Conservation (phyloP, 2,888 invertebrate genomes). For the Dioctria linearis region DNA sequence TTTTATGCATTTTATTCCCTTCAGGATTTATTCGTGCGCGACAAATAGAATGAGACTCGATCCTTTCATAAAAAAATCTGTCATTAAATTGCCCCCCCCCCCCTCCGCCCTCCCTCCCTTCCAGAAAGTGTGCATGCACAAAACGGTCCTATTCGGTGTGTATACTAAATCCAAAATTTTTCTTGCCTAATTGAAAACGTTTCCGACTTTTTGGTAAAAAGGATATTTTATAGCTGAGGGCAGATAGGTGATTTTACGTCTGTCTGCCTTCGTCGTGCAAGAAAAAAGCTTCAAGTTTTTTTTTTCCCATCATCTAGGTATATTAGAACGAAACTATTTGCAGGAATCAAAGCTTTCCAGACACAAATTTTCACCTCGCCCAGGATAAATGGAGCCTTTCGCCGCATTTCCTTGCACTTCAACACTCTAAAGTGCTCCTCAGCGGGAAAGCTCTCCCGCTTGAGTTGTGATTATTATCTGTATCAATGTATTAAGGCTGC, state of each 20-base stretch:
- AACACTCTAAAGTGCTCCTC: not conserved
- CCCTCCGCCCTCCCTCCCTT: too few species aligned
- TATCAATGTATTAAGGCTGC: slow-evolving; percentile 43
- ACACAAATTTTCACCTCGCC: slow-evolving; percentile 31
- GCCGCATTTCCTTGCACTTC: slow-evolving; percentile 45
- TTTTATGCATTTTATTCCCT: too few species aligned
- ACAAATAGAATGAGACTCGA: too few species aligned
- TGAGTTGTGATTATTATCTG: slow-evolving; percentile 16
- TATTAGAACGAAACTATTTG: not conserved
- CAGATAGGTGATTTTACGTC: slow-evolving; percentile 32
- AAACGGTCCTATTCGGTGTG: not conserved
- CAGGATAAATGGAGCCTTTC: slow-evolving; percentile 17
- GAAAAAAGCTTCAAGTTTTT: not conserved
- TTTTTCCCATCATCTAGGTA: too few species aligned
- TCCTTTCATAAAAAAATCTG: too few species aligned
- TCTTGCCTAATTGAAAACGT: slow-evolving; percentile 31
- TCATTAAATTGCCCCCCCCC: too few species aligned
- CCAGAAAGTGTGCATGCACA: too few species aligned
- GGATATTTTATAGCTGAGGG: slow-evolving; percentile 38
- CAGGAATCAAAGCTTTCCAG: slow-evolving; percentile 20
- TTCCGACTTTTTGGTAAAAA: slow-evolving; percentile 23
- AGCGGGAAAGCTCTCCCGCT: slow-evolving; percentile 13
- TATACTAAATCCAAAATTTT: not conserved
- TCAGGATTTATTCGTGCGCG: too few species aligned
- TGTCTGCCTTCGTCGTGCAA: slow-evolving; percentile 1